Evolutionary conservation across 2,797 vertebrate species (phyloP).

Genomic region (Ara ararauna): DNA sequence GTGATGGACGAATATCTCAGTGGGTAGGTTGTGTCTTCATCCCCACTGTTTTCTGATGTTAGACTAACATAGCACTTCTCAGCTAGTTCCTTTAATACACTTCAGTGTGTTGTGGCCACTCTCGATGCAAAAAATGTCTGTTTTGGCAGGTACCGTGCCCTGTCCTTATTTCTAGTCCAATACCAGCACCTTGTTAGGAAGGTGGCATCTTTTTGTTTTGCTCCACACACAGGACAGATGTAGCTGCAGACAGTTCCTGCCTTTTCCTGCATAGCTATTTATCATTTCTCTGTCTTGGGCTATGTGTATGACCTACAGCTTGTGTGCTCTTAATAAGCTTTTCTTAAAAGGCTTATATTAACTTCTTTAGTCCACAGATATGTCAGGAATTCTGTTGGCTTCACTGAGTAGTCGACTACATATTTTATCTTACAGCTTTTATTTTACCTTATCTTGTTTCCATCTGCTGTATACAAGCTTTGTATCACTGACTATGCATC

Average conservation of each 20-base stretch:
- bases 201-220: not conserved
- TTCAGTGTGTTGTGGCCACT: not conserved
- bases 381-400: not conserved
- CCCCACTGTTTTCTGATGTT: not conserved
- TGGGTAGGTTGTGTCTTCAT: not conserved
- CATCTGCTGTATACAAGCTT: not conserved
- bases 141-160: rapidly evolving
- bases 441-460: slow-evolving; percentile 25
- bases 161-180: not conserved
- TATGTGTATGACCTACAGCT: not conserved
- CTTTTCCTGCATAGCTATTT: not conserved
- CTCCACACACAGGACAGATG: not conserved
- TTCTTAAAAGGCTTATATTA: not conserved
- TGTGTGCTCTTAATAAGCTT: not conserved
- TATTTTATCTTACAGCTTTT: slow-evolving; percentile 21
- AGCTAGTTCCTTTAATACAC: not conserved
- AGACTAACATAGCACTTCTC: not conserved
- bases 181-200: not conserved
- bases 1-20: not conserved
- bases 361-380: not conserved
- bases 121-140: not conserved
- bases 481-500: not conserved
- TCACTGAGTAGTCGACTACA: not conserved
- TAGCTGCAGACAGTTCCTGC: not conserved
- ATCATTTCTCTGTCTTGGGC: not conserved